Percentiles rank a stretch among this genome's conserved stretches.
Evolutionary conservation across 2,113 vertebrate genomes (phyloP).

Genomic region (Microcebus murinus): DNA sequence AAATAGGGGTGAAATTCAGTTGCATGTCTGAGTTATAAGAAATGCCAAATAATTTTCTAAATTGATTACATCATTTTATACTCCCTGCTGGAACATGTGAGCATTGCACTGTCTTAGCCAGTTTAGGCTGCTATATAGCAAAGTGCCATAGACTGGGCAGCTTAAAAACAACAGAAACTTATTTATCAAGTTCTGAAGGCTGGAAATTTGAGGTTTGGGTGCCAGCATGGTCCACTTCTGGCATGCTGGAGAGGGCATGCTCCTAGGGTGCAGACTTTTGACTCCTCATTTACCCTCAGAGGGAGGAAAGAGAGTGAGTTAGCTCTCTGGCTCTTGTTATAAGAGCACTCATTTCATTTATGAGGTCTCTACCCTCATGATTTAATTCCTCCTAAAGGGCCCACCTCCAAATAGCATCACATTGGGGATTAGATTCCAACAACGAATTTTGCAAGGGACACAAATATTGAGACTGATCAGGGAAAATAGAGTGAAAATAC

Average conservation of each 20-base stretch:
- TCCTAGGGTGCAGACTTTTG: not conserved
- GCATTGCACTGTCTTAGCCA: not conserved
- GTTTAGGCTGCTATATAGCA: not conserved
- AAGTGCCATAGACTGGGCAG: not conserved
- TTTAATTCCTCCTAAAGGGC: not conserved
- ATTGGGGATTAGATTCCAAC: not conserved
- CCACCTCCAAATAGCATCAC: not conserved
- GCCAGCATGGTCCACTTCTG: not conserved
- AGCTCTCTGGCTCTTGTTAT: not conserved
- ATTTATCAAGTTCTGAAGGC: not conserved
- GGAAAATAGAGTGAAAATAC: not conserved
- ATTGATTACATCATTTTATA: not conserved
- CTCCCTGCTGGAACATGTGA: not conserved
- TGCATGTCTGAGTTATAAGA: not conserved
- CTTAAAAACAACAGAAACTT: not conserved
- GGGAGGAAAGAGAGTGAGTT: not conserved
- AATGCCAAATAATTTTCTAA: not conserved
- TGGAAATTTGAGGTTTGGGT: not conserved
- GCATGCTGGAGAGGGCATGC: no score
- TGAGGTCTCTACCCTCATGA: not conserved
- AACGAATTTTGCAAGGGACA: not conserved
- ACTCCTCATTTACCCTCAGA: not conserved
- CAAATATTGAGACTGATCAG: not conserved
- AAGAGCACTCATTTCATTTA: not conserved
- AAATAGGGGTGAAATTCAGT: not conserved